Percentiles rank a stretch among this genome's conserved stretches.
phyloP scores from a whole-genome alignment of 2,113 vertebrate genomes.

The Lepidothrix coronata region DNA sequence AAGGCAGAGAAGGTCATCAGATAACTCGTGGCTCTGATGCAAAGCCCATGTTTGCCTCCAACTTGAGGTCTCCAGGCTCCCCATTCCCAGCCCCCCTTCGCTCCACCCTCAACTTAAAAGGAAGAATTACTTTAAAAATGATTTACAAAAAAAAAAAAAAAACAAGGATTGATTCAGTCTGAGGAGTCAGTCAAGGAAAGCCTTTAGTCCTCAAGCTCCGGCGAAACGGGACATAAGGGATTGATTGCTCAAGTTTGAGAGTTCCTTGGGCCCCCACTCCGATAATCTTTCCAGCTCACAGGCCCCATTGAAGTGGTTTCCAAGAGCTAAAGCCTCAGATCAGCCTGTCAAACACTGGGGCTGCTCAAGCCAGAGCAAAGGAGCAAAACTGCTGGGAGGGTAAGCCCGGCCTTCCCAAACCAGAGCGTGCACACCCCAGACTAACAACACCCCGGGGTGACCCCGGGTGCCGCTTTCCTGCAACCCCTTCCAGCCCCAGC shows the following conservation, averaged over 20 bases:
- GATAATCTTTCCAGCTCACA: constrained; percentile 12
- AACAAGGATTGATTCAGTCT: background rate
- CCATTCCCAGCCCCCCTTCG: background rate
- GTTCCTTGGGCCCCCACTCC: background rate
- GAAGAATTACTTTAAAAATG: background rate
- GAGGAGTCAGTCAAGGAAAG: background rate
- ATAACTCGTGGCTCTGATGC: accelerated
- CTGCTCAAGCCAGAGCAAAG: background rate
- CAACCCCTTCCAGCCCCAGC: background rate
- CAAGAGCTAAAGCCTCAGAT: constrained; percentile 31
- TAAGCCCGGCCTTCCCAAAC: background rate
- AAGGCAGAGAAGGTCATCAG: background rate
- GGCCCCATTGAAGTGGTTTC: constrained; percentile 42
- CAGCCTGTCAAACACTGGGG: constrained; percentile 2
- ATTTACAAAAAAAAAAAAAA: background rate
- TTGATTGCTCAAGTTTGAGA: background rate
- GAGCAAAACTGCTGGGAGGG: background rate
- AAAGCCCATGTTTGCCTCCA: background rate
- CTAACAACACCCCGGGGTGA: accelerated
- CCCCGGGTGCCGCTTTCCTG: background rate
- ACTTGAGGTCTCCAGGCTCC: background rate
- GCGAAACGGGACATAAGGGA: background rate
- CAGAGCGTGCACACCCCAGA: background rate
- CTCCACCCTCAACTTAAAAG: background rate
- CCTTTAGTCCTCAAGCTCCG: background rate